A percentile compares a stretch with the other conserved stretches of the same genome.
Evolutionary conservation across 2,797 vertebrate genomes (phyloP).

Genomic region (Cygnus olor): DNA sequence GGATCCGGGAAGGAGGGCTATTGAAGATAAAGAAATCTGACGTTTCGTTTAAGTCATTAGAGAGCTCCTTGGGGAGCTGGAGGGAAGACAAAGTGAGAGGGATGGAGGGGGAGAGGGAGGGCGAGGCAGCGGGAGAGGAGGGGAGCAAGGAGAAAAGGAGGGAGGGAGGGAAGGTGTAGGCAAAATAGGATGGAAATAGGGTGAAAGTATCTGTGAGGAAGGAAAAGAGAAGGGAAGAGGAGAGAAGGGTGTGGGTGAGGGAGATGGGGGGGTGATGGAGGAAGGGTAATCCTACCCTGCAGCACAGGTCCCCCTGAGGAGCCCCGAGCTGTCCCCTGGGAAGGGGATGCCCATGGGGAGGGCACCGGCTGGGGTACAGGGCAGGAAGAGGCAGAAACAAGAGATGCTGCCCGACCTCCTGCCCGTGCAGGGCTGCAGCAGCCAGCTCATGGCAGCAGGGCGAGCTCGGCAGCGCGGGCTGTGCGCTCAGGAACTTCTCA

Average conservation of each 20-base stretch:
- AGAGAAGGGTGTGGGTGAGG: background rate
- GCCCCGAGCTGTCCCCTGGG: background rate
- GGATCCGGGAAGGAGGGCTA: slow-evolving; percentile 1
- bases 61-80: slow-evolving; percentile 13
- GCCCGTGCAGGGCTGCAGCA: too few species aligned
- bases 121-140: background rate
- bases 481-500: background rate
- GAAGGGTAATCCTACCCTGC: background rate
- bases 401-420: background rate
- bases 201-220: background rate
- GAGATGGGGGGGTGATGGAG: fast-evolving
- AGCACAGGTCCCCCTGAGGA: background rate
- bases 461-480: background rate
- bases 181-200: background rate
- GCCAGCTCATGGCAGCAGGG: background rate
- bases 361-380: background rate
- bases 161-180: background rate
- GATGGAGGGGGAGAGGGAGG: background rate
- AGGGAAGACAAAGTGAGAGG: background rate
- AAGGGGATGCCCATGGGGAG: background rate
- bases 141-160: background rate
- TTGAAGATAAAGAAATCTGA: slow-evolving; percentile 14
- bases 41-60: slow-evolving; percentile 4
- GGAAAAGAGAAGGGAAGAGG: background rate
- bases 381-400: background rate